Base-by-base conservation (phyloP, 2,113 vertebrate genomes). In the Neolamprologus falcicula region DNA sequence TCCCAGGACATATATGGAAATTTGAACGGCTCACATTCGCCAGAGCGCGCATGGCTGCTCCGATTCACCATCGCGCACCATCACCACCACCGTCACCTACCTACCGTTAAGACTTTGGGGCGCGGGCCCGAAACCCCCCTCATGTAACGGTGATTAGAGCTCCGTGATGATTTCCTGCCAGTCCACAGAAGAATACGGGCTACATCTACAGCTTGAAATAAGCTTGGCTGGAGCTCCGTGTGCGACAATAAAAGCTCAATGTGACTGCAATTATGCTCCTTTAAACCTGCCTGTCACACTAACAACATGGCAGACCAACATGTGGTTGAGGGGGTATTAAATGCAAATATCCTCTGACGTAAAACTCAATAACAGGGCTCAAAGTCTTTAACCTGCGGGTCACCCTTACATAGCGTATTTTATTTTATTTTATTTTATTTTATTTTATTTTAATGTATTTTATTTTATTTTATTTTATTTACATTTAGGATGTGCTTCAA, bases 1-100 rank as follows among this genome's bases (percentile, higher is more conserved):
- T 71, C 66, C 37, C 61, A 82, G 86, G 86, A 92, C 90, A 84
- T 92, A 86, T 90, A 90, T 93, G 90, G 86, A 91, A 92, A 94
- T 92, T 83, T 86, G 84, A 94, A 92, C 92, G 85, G 81, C 84
- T 91, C 63, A 52, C 90, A 76, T 90, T 87, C 87, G 89, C 90
- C 40, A 63, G 80, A 85, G 79, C 73, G 82, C 85, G 82, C 86
- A 88, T 85, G 21, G 13, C 89, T 85, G 61, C 71, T 90, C 63
- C 35, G 54, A 80, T 83, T 84, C 82, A 79, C 81, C 91, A 80
- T 31, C 83, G 2, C 42, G 21, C 40, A 73, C 68, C 66, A 42
- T 9, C 3, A 71, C 37, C 68, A 45, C 26, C 26, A 42, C 19
- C 66, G 6, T 71, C 66, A 71, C n/a, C 37, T 71, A 82, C 59